phyloP scores from a whole-genome alignment of 2,113 vertebrate species.

The Antennarius striatus region DNA sequence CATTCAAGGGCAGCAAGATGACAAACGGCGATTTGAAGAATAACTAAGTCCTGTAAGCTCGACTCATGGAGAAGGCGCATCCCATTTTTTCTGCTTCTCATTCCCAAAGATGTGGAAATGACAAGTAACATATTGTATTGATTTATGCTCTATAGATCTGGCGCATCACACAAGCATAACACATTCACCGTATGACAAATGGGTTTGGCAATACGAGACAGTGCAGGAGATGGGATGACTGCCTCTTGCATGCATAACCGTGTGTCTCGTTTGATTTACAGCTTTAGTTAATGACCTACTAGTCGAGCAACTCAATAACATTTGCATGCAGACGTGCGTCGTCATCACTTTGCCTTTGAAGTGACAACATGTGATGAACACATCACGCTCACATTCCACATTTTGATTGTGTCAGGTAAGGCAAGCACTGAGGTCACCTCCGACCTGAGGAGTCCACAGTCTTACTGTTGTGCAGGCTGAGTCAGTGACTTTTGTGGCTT shows the following conservation, averaged over 20 bases:
- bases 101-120: slow-evolving; percentile 6
- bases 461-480: slow-evolving; percentile 9
- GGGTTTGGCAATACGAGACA: slow-evolving; percentile 17
- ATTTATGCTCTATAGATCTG: slow-evolving; percentile 41
- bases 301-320: background rate
- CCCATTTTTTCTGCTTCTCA: slow-evolving; percentile 19
- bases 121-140: slow-evolving; percentile 57
- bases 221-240: background rate
- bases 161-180: slow-evolving; percentile 35
- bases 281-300: slow-evolving; percentile 10
- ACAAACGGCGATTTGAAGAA: slow-evolving; percentile 56
- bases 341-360: background rate
- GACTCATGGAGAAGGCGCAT: slow-evolving; percentile 25
- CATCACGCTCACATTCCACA: background rate
- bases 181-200: slow-evolving; percentile 34
- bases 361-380: background rate
- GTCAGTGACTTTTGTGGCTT: slow-evolving; percentile 20
- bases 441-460: slow-evolving; percentile 4
- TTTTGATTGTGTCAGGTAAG: background rate
- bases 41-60: slow-evolving; percentile 46
- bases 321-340: background rate
- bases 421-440: slow-evolving; percentile 1
- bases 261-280: slow-evolving; percentile 26
- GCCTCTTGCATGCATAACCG: background rate
- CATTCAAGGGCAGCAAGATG: slow-evolving; percentile 57